These are phyloP conservation scores for Etheostoma perlongum DNA, from an alignment of 2,797 vertebrate genomes.

Conservation along the genomic window DNA sequence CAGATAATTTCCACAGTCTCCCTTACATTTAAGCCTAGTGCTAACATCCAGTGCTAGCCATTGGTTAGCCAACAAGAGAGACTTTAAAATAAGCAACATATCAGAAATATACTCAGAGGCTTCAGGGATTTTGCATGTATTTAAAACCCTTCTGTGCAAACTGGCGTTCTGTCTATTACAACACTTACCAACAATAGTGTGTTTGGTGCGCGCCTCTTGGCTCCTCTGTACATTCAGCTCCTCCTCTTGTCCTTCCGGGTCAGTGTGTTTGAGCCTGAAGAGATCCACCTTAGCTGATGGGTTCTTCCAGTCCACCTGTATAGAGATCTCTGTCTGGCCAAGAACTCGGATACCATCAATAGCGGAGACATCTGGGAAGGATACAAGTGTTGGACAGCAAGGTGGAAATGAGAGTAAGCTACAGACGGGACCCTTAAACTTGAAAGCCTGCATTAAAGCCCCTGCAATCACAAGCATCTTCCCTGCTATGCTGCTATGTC, in stretches of 20 bases:
- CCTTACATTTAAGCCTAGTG: not conserved
- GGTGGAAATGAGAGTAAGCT: slow-evolving; percentile 10
- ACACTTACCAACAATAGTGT: slow-evolving; percentile 87
- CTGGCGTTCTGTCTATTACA: not conserved
- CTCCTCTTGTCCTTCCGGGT: slow-evolving; percentile 81
- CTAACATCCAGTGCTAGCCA: not conserved
- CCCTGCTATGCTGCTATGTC: slow-evolving; percentile 15
- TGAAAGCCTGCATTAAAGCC: slow-evolving; percentile 29
- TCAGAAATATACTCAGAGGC: not conserved
- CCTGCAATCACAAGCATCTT: slow-evolving; percentile 43
- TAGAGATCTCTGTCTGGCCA: slow-evolving; percentile 88
- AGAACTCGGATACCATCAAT: slow-evolving; percentile 85
- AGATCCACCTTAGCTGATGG: slow-evolving; percentile 85
- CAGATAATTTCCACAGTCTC: not conserved
- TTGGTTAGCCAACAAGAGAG: not conserved
- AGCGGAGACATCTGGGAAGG: slow-evolving; percentile 78
- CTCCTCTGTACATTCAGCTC: slow-evolving; percentile 84
- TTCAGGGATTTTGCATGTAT: too few relatives aligned
- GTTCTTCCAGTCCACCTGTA: slow-evolving; percentile 93
- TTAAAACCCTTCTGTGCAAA: not conserved
- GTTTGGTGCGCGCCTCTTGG: slow-evolving; percentile 87
- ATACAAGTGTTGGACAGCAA: slow-evolving; percentile 34
- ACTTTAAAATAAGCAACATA: not conserved
- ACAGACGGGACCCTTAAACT: slow-evolving; percentile 39
- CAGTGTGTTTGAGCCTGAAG: slow-evolving; percentile 88